Percentiles rank a stretch among this genome's conserved stretches.
phyloP scores from a whole-genome alignment of 2,113 vertebrate genomes.

The Halcyon malimbica region DNA sequence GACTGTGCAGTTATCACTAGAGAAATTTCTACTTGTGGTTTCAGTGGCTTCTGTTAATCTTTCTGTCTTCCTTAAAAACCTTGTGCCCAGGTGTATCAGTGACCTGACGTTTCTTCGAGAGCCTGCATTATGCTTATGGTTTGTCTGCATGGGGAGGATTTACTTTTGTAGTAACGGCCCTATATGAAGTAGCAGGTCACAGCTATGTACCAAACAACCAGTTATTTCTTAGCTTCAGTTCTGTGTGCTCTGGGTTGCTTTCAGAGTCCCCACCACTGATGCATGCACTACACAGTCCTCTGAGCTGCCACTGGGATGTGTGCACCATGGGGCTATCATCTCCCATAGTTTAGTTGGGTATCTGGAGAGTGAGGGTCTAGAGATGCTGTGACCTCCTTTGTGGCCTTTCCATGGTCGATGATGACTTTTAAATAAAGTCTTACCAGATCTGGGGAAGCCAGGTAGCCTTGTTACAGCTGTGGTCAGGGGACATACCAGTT shows the following conservation, averaged over 20 bases:
- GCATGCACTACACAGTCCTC: neutral
- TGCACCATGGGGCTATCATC: neutral
- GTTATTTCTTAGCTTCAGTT: neutral
- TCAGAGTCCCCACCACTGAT: neutral
- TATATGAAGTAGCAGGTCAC: neutral
- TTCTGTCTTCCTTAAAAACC: neutral
- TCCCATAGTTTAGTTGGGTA: neutral
- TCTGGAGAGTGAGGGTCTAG: neutral
- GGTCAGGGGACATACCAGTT: neutral
- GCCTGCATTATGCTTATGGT: neutral
- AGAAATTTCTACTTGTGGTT: neutral
- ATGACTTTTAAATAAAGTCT: neutral
- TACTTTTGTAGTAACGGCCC: neutral
- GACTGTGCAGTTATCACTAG: neutral
- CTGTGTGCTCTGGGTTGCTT: neutral
- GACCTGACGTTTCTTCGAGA: neutral
- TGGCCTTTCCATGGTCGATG: neutral
- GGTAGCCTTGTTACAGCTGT: neutral
- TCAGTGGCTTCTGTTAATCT: neutral
- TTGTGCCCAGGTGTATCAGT: neutral
- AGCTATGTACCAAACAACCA: accelerated
- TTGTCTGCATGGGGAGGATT: accelerated
- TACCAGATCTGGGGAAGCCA: neutral
- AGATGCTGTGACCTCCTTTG: neutral
- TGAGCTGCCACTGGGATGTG: neutral